Base-by-base conservation (phyloP, 2,113 vertebrate species). In the Chaetops frenatus region DNA sequence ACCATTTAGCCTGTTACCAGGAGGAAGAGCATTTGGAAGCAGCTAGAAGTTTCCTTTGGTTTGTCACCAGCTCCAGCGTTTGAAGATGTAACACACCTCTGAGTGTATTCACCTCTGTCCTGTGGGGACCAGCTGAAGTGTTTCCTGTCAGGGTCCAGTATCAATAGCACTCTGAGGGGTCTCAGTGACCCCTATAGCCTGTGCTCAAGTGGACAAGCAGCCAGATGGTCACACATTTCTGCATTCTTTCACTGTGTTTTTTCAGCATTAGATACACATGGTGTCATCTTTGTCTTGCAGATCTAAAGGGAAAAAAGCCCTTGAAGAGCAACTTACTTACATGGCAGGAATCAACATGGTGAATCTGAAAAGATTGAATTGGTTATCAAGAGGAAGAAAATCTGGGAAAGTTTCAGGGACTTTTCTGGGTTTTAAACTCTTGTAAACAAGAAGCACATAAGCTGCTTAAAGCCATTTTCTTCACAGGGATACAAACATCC, bases 131-230 rank as follows among this genome's bases (percentile, higher is more conserved):
- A 96, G 93, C 95, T 97, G 89, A 98, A 98, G 97, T 98, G 96
- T 86, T 98, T 98, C 97, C 97, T 97, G 96, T 91, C 56, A 28
- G 91, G 96, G 81, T 95, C 78, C 35, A 50, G 92, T 96, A 97
- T 98, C 97, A 96, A 81, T 94, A 94, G 96, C 94, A 92, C 97
- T 97, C 81, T 58, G 93, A 97, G 96, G 97, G 95, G 92, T 97
- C 88, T 97, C 98, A 91, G 38, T 98, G 98, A 98, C 97, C 98
- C 98, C 67, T 97, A 97, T 93, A 98, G 95, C 98, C 97, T 97
- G 97, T 97, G 97, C 88, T 97, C 97, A 97, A 98, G 98, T 98
- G 98, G 98, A 97, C 96, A 91, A 85, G 88, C 95, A 94, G 92
- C 97, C 98, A 97, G 98, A 97, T 98, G 98, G 96, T 94, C 94